A percentile compares a stretch with the other conserved stretches of the same genome.
These are phyloP conservation scores for Latrodectus elegans DNA, from an alignment of 2,888 invertebrate species.

Conservation along the genomic window DNA sequence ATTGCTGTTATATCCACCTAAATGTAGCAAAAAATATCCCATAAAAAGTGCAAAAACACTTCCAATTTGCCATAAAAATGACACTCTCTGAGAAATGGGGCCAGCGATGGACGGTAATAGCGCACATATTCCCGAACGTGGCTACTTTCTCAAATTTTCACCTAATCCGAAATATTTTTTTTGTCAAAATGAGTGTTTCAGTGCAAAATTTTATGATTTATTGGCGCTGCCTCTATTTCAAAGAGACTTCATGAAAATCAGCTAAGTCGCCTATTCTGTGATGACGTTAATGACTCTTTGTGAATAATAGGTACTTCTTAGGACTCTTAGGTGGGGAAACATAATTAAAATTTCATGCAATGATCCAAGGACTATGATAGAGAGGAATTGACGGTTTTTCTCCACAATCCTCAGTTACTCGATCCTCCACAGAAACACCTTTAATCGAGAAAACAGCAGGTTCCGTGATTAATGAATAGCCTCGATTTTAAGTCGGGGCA, in stretches of 20 bases:
- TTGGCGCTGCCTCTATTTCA: conserved; percentile 32
- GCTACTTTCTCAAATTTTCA: conserved; percentile 52
- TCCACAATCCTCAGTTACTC: conserved; percentile 49
- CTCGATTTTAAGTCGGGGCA: conserved; percentile 15
- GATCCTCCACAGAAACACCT: conserved; percentile 60
- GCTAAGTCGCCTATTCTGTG: conserved; percentile 49
- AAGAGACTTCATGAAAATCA: conserved; percentile 61
- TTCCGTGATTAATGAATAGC: conserved; percentile 52
- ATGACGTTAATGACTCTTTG: conserved; percentile 64
- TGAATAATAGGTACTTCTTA: conserved; percentile 63
- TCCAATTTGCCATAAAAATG: conserved; percentile 64
- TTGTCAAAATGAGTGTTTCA: conserved; percentile 24
- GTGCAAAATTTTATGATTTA: conserved; percentile 57
- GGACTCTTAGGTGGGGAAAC: conserved; percentile 41
- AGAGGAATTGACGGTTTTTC: conserved; percentile 31
- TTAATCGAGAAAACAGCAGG: conserved; percentile 57
- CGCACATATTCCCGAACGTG: conserved; percentile 33
- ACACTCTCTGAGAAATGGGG: conserved; percentile 57
- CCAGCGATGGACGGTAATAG: conserved; percentile 39
- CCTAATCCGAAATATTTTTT: conserved; percentile 37
- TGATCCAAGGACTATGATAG: conserved; percentile 47
- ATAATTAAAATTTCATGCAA: conserved; percentile 65
- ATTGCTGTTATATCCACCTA: conserved; percentile 41
- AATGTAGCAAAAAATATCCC: conserved; percentile 35
- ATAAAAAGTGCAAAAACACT: conserved; percentile 57